These are phyloP conservation scores for Pterostichus madidus DNA, from an alignment of 2,888 invertebrate genomes.

Conservation along the genomic window DNA sequence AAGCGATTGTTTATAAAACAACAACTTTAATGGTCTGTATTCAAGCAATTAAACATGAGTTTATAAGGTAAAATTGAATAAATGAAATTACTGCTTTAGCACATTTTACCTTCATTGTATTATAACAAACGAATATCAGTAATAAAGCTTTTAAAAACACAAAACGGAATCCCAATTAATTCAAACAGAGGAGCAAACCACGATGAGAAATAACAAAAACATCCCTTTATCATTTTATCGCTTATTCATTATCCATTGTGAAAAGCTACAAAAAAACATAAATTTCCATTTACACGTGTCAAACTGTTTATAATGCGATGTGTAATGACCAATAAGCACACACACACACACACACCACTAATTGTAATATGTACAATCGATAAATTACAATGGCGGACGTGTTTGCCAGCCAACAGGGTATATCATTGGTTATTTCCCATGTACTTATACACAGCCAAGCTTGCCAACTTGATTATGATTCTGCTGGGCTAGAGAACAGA, in stretches of 20 bases:
- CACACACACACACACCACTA: constrained; percentile 8
- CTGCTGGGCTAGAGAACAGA: neutral
- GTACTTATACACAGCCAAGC: neutral
- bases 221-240: constrained; percentile 40
- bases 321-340: constrained; percentile 27
- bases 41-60: too few relatives aligned
- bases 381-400: constrained; percentile 51
- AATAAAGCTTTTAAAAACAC: neutral
- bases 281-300: constrained; percentile 44
- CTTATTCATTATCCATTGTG: constrained; percentile 41
- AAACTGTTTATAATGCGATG: constrained; percentile 29
- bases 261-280: constrained; percentile 35
- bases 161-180: neutral
- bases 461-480: constrained; percentile 12
- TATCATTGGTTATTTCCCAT: constrained; percentile 45
- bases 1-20: too few relatives aligned
- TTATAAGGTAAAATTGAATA: too few relatives aligned
- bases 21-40: too few relatives aligned
- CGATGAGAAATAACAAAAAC: constrained; percentile 2
- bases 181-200: constrained; percentile 4
- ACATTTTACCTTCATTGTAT: too few relatives aligned
- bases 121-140: neutral
- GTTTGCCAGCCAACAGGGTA: constrained; percentile 5
- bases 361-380: constrained; percentile 56
- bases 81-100: too few relatives aligned